These are phyloP conservation scores for Cetoscarus ocellatus DNA, from an alignment of 2,797 vertebrate species.

Conservation along the genomic window DNA sequence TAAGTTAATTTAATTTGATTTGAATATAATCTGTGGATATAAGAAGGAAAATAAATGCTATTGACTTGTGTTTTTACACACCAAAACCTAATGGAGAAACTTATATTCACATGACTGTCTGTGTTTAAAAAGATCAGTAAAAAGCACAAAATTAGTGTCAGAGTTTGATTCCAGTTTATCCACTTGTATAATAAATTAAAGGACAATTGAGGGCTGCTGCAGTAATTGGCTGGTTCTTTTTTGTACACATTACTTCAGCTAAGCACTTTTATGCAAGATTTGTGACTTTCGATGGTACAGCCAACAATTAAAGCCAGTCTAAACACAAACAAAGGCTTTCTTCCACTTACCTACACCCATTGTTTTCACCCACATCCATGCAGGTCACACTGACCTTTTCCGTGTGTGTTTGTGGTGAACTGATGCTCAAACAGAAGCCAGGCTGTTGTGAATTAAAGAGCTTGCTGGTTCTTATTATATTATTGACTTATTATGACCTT, in stretches of 20 bases:
- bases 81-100: no score
- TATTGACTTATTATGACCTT: neutral
- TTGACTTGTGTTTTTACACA: no score
- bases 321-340: neutral
- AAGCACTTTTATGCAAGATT: neutral
- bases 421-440: neutral
- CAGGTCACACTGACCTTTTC: neutral
- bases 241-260: neutral
- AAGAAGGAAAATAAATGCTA: no score
- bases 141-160: no score
- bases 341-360: neutral
- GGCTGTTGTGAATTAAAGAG: neutral
- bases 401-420: constrained; percentile 11
- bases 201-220: neutral
- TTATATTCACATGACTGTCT: no score
- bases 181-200: no score
- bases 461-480: neutral
- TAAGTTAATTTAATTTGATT: no score
- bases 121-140: no score
- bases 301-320: neutral
- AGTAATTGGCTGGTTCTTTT: neutral
- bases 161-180: no score
- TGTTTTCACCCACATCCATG: neutral
- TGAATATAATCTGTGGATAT: no score
- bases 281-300: neutral